These are phyloP conservation scores for Acanthurus lineatus DNA, from an alignment of 2,797 vertebrate genomes.

Conservation along the genomic window DNA sequence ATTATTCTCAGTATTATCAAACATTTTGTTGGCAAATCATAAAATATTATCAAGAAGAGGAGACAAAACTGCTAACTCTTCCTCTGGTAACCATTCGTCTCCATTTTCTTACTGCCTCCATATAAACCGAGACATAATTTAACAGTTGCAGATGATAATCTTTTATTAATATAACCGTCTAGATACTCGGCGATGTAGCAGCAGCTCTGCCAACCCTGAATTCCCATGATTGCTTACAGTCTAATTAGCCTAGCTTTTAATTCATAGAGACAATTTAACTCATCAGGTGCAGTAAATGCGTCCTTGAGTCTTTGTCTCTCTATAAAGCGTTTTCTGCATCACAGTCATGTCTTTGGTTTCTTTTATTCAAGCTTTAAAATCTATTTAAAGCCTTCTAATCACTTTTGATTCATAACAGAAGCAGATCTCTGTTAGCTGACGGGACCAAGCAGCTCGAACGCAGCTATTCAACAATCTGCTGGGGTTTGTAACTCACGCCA, in stretches of 20 bases:
- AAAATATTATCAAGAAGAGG: no score
- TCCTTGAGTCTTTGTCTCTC: not conserved
- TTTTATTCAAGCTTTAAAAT: slow-evolving; percentile 23
- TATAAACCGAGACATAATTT: not conserved
- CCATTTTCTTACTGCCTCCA: not conserved
- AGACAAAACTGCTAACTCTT: no score
- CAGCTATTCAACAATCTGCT: slow-evolving; percentile 21
- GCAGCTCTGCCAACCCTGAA: slow-evolving; percentile 3
- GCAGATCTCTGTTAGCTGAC: not conserved
- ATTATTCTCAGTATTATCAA: not conserved
- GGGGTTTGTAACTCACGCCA: slow-evolving; percentile 3
- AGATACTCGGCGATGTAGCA: not conserved
- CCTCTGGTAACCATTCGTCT: not conserved
- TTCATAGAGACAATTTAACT: slow-evolving; percentile 33
- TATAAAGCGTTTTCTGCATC: not conserved
- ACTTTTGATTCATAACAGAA: not conserved
- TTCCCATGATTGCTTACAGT: not conserved
- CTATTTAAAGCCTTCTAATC: slow-evolving; percentile 17
- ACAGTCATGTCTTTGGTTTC: not conserved
- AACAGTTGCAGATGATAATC: not conserved
- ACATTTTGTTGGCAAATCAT: not conserved
- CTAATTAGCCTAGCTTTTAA: slow-evolving; percentile 38
- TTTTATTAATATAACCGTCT: not conserved
- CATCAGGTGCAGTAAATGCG: not conserved
- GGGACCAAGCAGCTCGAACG: no score